phyloP scores from a whole-genome alignment of 2,888 invertebrate species.

The Heteromurus nitidus region DNA sequence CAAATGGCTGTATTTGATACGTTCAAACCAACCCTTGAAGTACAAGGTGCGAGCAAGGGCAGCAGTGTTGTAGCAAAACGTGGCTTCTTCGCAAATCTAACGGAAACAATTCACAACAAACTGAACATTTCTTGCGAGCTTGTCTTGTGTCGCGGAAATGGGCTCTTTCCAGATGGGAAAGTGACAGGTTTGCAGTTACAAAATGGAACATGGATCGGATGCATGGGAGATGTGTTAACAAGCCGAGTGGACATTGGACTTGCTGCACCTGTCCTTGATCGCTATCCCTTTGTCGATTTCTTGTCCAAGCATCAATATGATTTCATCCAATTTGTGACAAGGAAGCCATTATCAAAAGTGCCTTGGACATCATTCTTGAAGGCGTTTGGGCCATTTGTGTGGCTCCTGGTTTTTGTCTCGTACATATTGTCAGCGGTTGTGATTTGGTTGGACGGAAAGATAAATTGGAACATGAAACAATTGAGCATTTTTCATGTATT shows the following conservation, averaged over 20 bases:
- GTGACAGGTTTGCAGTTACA: slow-evolving; percentile 17
- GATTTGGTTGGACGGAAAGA: slow-evolving; percentile 22
- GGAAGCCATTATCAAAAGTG: not conserved
- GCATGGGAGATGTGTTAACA: slow-evolving; percentile 22
- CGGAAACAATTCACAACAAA: slow-evolving; percentile 33
- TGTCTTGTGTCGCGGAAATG: slow-evolving; percentile 26
- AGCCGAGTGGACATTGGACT: slow-evolving; percentile 15
- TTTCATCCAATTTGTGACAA: slow-evolving; percentile 39
- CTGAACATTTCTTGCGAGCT: slow-evolving; percentile 27
- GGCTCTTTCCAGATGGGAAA: slow-evolving; percentile 20
- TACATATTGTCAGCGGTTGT: not conserved
- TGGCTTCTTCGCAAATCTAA: slow-evolving; percentile 41
- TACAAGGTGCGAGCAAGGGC: not conserved
- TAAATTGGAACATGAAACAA: not conserved
- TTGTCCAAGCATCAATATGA: slow-evolving; percentile 22
- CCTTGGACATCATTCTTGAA: slow-evolving; percentile 32
- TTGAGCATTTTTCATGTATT: not conserved
- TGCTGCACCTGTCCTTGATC: slow-evolving; percentile 24
- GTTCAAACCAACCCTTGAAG: slow-evolving; percentile 36
- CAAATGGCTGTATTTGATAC: slow-evolving; percentile 37
- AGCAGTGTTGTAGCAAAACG: slow-evolving; percentile 12
- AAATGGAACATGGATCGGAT: slow-evolving; percentile 28
- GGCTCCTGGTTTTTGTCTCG: not conserved
- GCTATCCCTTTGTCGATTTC: slow-evolving; percentile 2
- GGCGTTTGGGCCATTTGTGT: slow-evolving; percentile 6